Percentiles rank a stretch among this genome's conserved stretches.
These are phyloP conservation scores for Drosophila auraria DNA, from an alignment of 1,140 invertebrate species.

Conservation along the genomic window DNA sequence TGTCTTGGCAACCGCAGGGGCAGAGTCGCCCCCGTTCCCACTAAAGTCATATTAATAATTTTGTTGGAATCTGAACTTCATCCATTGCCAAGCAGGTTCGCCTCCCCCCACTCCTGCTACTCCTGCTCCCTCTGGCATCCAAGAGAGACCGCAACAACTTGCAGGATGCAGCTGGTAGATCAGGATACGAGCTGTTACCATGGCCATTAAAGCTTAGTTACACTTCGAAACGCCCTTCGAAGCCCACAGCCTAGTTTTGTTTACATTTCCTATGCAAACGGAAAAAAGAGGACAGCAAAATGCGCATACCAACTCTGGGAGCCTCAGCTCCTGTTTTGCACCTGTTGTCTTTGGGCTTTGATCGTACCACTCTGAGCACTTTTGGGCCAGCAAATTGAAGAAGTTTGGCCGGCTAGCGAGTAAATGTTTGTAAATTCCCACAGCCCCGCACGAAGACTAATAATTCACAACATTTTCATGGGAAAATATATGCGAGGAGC, in stretches of 20 bases:
- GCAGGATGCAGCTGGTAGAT: constrained; percentile 35
- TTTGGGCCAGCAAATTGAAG: constrained; percentile 21
- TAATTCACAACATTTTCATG: constrained; percentile 39
- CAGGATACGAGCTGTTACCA: constrained; percentile 25
- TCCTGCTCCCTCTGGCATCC: constrained; percentile 9
- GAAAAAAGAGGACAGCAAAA: constrained; percentile 34
- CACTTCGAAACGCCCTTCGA: constrained; percentile 17
- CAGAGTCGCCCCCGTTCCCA: neutral
- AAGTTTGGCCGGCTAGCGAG: constrained; percentile 17
- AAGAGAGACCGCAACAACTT: constrained; percentile 34
- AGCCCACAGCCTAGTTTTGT: constrained; percentile 34
- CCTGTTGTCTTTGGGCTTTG: constrained; percentile 37
- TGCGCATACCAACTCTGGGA: constrained; percentile 28
- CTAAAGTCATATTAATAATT: constrained; percentile 82
- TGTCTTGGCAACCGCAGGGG: constrained; percentile 66
- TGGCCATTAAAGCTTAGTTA: constrained; percentile 57
- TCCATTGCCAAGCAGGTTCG: neutral
- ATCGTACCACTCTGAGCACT: constrained; percentile 13
- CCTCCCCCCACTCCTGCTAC: neutral
- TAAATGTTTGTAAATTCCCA: constrained; percentile 35
- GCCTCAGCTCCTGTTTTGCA: constrained; percentile 12
- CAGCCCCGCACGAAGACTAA: constrained; percentile 16
- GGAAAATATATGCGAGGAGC: constrained; percentile 26
- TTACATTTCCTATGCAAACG: constrained; percentile 63
- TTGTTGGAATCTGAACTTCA: constrained; percentile 70